Percentiles rank a stretch among this genome's conserved stretches.
phyloP scores from a whole-genome alignment of 2,797 vertebrate species.

The Pipistrellus pygmaeus region DNA sequence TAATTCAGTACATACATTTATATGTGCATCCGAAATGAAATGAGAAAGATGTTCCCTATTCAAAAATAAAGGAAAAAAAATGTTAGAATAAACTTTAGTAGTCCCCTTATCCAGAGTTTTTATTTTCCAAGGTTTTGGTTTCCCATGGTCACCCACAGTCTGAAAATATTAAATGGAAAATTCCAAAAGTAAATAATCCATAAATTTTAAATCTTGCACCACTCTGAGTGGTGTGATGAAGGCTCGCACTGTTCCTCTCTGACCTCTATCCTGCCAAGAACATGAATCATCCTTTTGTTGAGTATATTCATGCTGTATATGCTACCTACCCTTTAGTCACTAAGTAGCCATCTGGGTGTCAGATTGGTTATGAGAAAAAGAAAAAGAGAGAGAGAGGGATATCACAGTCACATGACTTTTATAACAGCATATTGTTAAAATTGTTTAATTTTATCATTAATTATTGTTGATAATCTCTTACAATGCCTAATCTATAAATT shows the following conservation, averaged over 20 bases:
- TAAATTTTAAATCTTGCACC: neutral
- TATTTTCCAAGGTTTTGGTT: neutral
- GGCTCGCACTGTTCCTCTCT: neutral
- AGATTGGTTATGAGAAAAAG: no score
- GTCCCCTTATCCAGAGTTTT: neutral
- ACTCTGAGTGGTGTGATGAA: neutral
- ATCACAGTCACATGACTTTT: neutral
- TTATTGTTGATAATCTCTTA: neutral
- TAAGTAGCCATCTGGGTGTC: neutral
- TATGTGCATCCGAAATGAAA: neutral
- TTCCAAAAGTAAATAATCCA: neutral
- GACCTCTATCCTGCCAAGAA: neutral
- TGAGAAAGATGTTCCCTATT: neutral
- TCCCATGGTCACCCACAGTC: neutral
- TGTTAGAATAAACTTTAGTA: neutral
- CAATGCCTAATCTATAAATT: no score
- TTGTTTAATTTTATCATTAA: neutral
- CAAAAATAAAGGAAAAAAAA: neutral
- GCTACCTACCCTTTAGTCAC: neutral
- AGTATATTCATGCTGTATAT: neutral
- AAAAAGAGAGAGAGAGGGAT: neutral
- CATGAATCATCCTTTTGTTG: neutral
- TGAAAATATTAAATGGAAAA: neutral
- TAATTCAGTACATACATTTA: neutral
- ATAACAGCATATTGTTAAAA: neutral